Evolutionary conservation across 2,113 vertebrate species (phyloP).

Genomic region (Propithecus coquereli): DNA sequence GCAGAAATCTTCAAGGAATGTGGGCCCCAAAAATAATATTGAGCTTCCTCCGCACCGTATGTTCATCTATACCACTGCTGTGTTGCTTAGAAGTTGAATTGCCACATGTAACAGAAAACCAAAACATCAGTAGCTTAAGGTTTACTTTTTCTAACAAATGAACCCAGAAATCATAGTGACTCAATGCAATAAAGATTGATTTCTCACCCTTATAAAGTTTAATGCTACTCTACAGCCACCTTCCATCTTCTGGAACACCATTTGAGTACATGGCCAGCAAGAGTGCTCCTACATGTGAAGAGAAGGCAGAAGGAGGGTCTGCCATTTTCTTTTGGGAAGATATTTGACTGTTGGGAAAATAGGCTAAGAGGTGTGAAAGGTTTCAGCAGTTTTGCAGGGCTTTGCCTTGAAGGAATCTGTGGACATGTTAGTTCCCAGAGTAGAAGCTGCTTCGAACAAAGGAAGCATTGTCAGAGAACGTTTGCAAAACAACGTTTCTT

Average conservation of each 20-base stretch:
- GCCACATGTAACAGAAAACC: not conserved
- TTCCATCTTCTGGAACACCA: not conserved
- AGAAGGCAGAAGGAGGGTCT: not conserved
- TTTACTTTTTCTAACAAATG: not conserved
- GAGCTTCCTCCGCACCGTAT: rapidly evolving
- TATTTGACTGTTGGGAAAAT: not conserved
- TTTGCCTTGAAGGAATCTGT: too few species aligned
- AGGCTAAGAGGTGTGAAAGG: too few species aligned
- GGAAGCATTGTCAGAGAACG: too few species aligned
- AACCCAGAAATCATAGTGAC: not conserved
- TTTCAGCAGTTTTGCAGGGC: too few species aligned
- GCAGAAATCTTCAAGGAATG: not conserved
- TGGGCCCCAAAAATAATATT: not conserved
- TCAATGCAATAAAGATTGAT: not conserved
- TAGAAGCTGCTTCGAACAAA: too few species aligned
- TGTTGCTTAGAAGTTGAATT: not conserved
- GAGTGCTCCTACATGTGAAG: not conserved
- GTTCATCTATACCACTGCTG: not conserved
- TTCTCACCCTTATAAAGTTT: not conserved
- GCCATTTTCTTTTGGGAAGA: not conserved
- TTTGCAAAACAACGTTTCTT: too few species aligned
- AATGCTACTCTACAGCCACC: not conserved
- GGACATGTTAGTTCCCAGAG: too few species aligned
- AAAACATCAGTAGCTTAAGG: not conserved
- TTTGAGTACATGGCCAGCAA: not conserved